A percentile compares a stretch with the other conserved stretches of the same genome.
Evolutionary conservation across 2,888 invertebrate species (phyloP).

Genomic region (Alviniconcha strummeri): DNA sequence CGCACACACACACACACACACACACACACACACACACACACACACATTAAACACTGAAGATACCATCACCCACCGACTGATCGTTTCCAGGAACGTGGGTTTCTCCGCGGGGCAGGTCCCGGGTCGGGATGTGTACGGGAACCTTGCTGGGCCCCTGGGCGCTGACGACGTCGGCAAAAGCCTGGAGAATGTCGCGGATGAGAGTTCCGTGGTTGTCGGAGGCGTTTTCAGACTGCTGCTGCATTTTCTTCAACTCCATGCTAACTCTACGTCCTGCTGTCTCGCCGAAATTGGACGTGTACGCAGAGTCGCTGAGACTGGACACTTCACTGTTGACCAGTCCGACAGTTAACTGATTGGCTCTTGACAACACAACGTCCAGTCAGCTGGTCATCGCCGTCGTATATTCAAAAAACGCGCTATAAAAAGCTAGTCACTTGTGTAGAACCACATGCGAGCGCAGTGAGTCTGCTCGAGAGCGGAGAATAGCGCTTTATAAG

Average conservation of each 20-base stretch:
- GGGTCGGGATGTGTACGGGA: conserved; percentile 31
- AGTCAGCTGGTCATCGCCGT: no score
- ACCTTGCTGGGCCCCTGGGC: conserved; percentile 18
- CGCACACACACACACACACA: no score
- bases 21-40: conserved; percentile 15
- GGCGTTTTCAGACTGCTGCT: background rate
- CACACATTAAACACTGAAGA: background rate
- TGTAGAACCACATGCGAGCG: no score
- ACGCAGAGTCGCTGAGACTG: conserved; percentile 49
- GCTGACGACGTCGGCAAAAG: conserved; percentile 48
- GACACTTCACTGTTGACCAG: conserved; percentile 41
- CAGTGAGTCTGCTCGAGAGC: no score
- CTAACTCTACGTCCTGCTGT: conserved; percentile 31
- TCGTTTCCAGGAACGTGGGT: no score
- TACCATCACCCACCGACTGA: no score
- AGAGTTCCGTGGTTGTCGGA: conserved; percentile 46
- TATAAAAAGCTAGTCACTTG: no score
- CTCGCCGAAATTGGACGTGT: conserved; percentile 31
- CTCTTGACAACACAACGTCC: no score
- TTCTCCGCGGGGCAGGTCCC: no score
- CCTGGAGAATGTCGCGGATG: conserved; percentile 57
- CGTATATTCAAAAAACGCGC: no score
- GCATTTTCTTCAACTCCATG: conserved; percentile 39
- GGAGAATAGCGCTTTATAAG: no score
- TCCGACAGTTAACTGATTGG: no score